Evolutionary conservation across 2,113 vertebrate species (phyloP).

Genomic region (Hemicordylus capensis): DNA sequence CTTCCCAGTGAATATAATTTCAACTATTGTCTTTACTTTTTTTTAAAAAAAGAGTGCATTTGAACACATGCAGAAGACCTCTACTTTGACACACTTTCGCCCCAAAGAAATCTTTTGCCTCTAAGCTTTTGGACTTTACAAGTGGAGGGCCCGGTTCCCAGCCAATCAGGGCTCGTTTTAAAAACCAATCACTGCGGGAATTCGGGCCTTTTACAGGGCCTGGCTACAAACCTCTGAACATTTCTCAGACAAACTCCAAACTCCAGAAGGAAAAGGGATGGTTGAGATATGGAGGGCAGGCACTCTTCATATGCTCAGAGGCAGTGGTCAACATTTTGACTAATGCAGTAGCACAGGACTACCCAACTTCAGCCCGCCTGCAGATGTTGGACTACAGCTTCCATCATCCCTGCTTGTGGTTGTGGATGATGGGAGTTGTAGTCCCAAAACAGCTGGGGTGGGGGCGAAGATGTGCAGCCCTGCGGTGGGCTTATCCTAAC

Average conservation of each 20-base stretch:
- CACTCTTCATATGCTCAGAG: neutral
- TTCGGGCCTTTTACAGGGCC: neutral
- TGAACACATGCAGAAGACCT: neutral
- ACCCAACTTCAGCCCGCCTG: too few relatives aligned
- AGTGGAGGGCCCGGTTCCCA: neutral
- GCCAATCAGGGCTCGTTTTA: neutral
- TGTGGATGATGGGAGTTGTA: too few relatives aligned
- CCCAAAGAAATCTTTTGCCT: neutral
- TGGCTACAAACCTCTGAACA: neutral
- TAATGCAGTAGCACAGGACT: too few relatives aligned
- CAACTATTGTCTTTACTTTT: too few relatives aligned
- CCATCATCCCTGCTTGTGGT: too few relatives aligned
- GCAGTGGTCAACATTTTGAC: too few relatives aligned
- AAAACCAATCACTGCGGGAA: neutral
- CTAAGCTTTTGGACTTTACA: neutral
- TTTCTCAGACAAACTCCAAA: neutral
- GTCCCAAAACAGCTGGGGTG: too few relatives aligned
- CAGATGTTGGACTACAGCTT: too few relatives aligned
- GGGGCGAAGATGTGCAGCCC: too few relatives aligned
- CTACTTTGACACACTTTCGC: neutral
- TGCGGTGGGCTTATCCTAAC: too few relatives aligned
- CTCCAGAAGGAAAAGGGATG: neutral
- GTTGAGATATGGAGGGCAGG: too few relatives aligned
- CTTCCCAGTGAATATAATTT: neutral
- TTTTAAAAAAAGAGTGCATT: neutral